Evolutionary conservation across 2,797 vertebrate species (phyloP), one percentile per base, ranked within the genome.

Genomic region (Epinephelus coioides): DNA sequence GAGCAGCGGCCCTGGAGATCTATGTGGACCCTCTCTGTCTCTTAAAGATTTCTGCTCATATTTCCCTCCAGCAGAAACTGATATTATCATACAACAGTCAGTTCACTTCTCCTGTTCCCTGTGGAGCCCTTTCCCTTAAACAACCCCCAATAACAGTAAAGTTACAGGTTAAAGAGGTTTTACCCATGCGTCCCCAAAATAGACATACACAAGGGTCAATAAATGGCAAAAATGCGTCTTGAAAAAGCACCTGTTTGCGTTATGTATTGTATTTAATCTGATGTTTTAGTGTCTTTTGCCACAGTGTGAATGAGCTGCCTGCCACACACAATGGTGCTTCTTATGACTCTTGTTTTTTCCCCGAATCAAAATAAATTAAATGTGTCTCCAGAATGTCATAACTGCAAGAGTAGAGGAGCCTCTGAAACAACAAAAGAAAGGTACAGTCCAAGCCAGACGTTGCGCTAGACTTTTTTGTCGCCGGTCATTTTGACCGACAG

Each of bases 31-130:
- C 91, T 90, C 56, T 91, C 91, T 89, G 89, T 91, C 91, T 91
- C 87, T 83, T 89, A 94, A 93, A 92, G 92, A 94, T 94, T 93
- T 93, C 86, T 86, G 78, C 92, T 94, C 91, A 76, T 73, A 14
- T 94, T 93, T 89, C 91, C 67, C 83, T 84, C 73, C 77, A 84
- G 80, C 69, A 88, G 92, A 90, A 89, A 78, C 50, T 79, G 92
- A 94, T 94, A 88, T 89, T 54, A 85, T 85, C 65, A 61, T 74
- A 57, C 76, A 87, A 67, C 74, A 76, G 83, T 85, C 83, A 21
- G 57, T 84, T 78, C 40, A 43, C 40, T 43, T 43, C 72, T 59
- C n/a, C 78, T 21, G 34, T 21, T 91, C 90, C 88, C 91, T 63
- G 18, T 2, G 73, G 89, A 92, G 84, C 77, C 76, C 55, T 89